Base-by-base conservation (phyloP, 2,888 invertebrate species). In the Eremobia ochroleuca region DNA sequence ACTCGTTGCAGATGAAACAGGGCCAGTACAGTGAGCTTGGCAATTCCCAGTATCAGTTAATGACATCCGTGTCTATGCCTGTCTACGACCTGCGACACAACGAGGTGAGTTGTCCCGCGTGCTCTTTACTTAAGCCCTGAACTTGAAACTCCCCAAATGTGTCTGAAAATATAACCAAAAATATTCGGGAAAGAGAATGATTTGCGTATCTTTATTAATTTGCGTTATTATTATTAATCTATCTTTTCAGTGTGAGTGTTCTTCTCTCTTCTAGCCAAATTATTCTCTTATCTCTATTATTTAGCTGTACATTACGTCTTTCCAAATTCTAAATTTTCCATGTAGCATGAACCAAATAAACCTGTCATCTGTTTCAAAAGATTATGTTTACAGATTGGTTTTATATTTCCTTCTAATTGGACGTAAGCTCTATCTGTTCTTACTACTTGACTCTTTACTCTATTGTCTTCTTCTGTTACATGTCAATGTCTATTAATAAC, bases 41-140 rank as follows among this genome's bases (percentile, higher is more conserved):
- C 74, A 96, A 96, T 88, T 94, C 98, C 87, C 97, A 97, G 77
- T 98, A 98, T 93, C 98, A 98, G 89, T 97, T 99, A 92, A 98
- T 99, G 98, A 99, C 99, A 25, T 99, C 99, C 13, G 98, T 99
- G 28, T 98, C 99, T 76, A 98, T 99, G 97, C 99, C 99, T 13
- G 99, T 99, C 58, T 99, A 99, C 93, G 99, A 99, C 96, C 97
- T 98, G 88, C 98, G 98, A 67, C 98, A 98, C 87, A 98, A 98
- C 94, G 98, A 98, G 97, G 98, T 98, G 97, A 97, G 98, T 91
- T 86, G 74, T 70, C 73, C 81, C 79, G 77, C 71, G 65, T 77
- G 76, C 77, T 75, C 61, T 76, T 65, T 80, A 83, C 43, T 77
- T 76, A 73, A 81, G 76, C 76, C 73, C 85, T 85, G 75, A 73